Conservation (phyloP, 2,797 vertebrate genomes). For the Tenualosa thibaudeaui region DNA sequence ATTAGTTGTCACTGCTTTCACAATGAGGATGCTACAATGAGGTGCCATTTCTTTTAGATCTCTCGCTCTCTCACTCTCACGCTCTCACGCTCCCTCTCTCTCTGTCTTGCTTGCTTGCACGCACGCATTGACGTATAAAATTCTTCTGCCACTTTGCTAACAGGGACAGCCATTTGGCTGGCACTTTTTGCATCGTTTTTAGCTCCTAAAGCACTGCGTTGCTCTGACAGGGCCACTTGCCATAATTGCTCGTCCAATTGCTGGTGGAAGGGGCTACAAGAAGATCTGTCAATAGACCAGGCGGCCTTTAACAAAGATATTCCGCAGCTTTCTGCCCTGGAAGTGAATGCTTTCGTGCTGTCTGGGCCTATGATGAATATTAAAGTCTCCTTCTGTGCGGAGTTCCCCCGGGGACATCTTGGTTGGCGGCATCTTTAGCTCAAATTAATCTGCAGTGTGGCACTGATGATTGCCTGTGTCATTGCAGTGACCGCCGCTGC, state of each 20-base stretch:
- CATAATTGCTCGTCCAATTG: constrained; percentile 14
- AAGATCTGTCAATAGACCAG: constrained; percentile 26
- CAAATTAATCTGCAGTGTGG: constrained; percentile 43
- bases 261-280: background rate
- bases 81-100: background rate
- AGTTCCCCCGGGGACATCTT: constrained; percentile 30
- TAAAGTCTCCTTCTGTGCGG: constrained; percentile 25
- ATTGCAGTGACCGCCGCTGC: background rate
- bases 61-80: background rate
- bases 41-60: background rate
- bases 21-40: constrained; percentile 9
- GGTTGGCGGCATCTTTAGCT: constrained; percentile 37
- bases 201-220: background rate
- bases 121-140: background rate
- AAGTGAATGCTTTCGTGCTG: constrained; percentile 12
- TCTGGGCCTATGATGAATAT: constrained; percentile 30
- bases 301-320: constrained; percentile 30
- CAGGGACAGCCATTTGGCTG: constrained; percentile 22
- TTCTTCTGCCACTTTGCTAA: constrained; percentile 10
- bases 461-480: constrained; percentile 32
- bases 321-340: constrained; percentile 25
- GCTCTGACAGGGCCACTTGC: constrained; percentile 26
- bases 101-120: too few relatives aligned
- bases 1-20: background rate
- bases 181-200: background rate